Evolutionary conservation across 2,888 invertebrate species (phyloP).

Genomic region (Apeira syringaria): DNA sequence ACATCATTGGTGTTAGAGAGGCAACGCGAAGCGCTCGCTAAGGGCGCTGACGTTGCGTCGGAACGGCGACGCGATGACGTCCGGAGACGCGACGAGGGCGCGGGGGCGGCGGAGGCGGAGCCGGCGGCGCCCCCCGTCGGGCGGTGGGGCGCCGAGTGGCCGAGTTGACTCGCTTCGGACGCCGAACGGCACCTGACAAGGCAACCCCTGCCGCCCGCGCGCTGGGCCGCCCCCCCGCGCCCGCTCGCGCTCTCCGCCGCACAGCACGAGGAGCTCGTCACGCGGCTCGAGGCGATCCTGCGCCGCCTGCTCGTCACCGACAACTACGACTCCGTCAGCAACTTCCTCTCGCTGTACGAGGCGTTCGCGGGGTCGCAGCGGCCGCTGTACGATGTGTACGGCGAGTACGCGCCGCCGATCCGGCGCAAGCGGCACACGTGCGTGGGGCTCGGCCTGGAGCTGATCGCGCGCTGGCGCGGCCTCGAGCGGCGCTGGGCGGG

Average conservation of each 20-base stretch:
- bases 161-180: conserved; percentile 96
- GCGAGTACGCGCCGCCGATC: conserved; percentile 90
- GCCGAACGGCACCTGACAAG: conserved; percentile 56
- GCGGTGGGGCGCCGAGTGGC: conserved; percentile 97
- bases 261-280: conserved; percentile 91
- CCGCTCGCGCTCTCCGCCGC: conserved; percentile 52
- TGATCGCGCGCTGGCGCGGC: conserved; percentile 86
- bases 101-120: conserved; percentile 74
- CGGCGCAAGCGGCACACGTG: conserved; percentile 92
- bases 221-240: conserved; percentile 48
- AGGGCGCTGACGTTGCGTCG: conserved; percentile 76
- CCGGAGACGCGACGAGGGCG: conserved; percentile 42
- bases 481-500: conserved; percentile 86
- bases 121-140: conserved; percentile 90
- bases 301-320: conserved; percentile 92
- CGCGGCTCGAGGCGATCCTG: conserved; percentile 90
- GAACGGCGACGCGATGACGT: conserved; percentile 53
- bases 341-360: conserved; percentile 89
- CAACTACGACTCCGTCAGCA: conserved; percentile 95
- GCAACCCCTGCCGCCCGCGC: conserved; percentile 49
- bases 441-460: conserved; percentile 91
- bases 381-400: conserved; percentile 88
- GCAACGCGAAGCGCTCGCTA: conserved; percentile 85
- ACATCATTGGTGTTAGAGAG: conserved; percentile 85
- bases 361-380: conserved; percentile 83